These are phyloP conservation scores for Urocynchramus pylzowi DNA, from an alignment of 2,113 vertebrate species.

Conservation along the genomic window DNA sequence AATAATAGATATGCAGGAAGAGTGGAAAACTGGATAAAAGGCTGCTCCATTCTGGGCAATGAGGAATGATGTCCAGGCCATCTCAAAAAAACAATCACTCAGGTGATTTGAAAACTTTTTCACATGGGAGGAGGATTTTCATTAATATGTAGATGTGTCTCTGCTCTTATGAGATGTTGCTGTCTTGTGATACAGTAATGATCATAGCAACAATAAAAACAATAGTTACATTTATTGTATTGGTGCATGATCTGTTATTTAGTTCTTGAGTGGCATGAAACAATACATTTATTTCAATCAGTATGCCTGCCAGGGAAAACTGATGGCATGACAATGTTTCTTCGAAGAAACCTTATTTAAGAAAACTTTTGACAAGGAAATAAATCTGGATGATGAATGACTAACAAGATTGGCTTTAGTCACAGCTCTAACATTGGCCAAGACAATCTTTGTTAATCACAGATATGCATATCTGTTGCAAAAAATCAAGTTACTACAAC, in stretches of 20 bases:
- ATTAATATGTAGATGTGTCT: neutral
- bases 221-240: neutral
- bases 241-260: neutral
- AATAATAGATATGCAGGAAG: neutral
- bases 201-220: neutral
- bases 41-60: neutral
- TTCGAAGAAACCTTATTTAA: conserved; percentile 5
- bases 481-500: neutral
- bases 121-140: neutral
- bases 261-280: neutral
- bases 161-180: neutral
- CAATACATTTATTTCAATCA: neutral
- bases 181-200: neutral
- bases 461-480: neutral
- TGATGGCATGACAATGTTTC: conserved; percentile 27
- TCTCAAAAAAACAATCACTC: neutral
- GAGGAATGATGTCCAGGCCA: neutral
- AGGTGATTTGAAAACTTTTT: neutral
- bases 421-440: neutral
- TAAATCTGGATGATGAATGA: conserved; percentile 6
- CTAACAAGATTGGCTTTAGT: neutral
- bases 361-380: conserved; percentile 32
- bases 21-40: neutral
- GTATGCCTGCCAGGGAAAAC: neutral
- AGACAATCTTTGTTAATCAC: neutral